Evolutionary conservation across 2,113 vertebrate species (phyloP).

Genomic region (Dromiciops gliroides): DNA sequence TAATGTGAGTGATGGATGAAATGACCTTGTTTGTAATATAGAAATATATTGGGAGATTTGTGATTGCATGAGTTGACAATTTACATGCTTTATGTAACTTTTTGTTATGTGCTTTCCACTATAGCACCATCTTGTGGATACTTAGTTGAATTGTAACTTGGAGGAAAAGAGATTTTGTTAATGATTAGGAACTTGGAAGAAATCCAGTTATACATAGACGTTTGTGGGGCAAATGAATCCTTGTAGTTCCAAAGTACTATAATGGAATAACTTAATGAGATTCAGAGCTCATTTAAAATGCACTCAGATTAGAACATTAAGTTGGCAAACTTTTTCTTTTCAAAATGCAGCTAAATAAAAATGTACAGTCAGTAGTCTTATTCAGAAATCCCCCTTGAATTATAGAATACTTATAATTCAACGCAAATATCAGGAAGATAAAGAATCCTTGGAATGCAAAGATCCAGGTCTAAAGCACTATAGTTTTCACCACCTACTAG

Average conservation of each 20-base stretch:
- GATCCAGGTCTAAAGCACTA: background rate
- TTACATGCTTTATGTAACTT: background rate
- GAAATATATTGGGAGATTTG: background rate
- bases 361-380: background rate
- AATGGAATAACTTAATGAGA: background rate
- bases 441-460: background rate
- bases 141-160: background rate
- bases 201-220: background rate
- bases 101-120: constrained; percentile 13
- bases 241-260: background rate
- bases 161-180: background rate
- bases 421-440: background rate
- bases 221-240: background rate
- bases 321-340: background rate
- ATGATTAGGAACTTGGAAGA: background rate
- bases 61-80: background rate
- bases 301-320: background rate
- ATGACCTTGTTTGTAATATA: background rate
- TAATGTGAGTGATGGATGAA: background rate
- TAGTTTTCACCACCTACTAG: background rate
- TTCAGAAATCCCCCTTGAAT: background rate
- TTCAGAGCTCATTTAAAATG: background rate
- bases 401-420: background rate
- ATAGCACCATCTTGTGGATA: constrained; percentile 18
- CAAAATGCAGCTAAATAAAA: background rate